These are phyloP conservation scores for Noctuana brunneofusca DNA, from an alignment of 2,888 invertebrate species.

Conservation along the genomic window DNA sequence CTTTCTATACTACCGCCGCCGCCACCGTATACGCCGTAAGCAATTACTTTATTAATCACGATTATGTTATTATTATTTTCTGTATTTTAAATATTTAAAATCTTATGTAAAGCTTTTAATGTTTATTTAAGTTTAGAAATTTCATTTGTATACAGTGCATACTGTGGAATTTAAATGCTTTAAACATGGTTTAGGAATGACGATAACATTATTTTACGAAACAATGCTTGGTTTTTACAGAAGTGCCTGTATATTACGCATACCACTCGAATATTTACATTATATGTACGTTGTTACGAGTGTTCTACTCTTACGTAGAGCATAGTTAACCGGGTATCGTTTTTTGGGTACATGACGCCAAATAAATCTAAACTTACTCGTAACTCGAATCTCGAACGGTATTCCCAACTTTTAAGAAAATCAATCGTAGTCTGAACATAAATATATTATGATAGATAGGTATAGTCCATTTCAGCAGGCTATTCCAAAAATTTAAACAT, in stretches of 20 bases:
- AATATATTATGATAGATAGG: no score
- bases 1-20: constrained; percentile 77
- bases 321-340: background rate
- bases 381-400: constrained; percentile 21
- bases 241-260: background rate
- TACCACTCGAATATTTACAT: constrained; percentile 4
- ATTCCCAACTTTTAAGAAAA: constrained; percentile 16
- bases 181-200: background rate
- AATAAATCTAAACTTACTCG: constrained; percentile 7
- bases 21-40: constrained; percentile 80
- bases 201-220: background rate
- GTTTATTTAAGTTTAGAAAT: constrained; percentile 2
- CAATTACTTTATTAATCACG: background rate
- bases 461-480: no score
- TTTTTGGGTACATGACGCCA: constrained; percentile 6
- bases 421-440: constrained; percentile 16
- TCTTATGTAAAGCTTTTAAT: background rate
- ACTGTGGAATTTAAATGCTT: constrained; percentile 21
- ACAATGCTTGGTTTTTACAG: background rate
- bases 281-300: background rate
- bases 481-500: no score
- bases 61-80: background rate
- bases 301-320: background rate
- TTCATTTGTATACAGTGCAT: constrained; percentile 6
- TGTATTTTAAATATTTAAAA: background rate